phyloP scores from a whole-genome alignment of 2,113 vertebrate species.

The Melanerpes aurifrons region DNA sequence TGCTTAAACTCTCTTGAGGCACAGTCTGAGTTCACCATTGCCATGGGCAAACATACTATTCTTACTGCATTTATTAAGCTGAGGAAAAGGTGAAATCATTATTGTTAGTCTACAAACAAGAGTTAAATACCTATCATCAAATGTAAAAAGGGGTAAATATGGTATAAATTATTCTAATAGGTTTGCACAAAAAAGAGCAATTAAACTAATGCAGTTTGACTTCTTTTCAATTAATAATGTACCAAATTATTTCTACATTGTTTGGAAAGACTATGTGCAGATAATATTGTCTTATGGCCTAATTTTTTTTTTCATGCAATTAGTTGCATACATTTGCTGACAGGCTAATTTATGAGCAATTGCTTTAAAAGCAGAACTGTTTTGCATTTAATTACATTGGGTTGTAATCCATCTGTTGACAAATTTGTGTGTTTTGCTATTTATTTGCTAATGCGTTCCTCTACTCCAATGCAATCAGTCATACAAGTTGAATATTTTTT shows the following conservation, averaged over 20 bases:
- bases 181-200: conserved; percentile 67
- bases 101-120: conserved; percentile 61
- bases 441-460: conserved; percentile 72
- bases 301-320: conserved; percentile 66
- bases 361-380: conserved; percentile 74
- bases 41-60: not conserved
- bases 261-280: conserved; percentile 67
- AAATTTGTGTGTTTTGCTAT: conserved; percentile 71
- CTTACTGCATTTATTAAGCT: not conserved
- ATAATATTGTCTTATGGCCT: conserved; percentile 61
- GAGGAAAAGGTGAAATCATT: conserved; percentile 46
- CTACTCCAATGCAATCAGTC: conserved; percentile 61
- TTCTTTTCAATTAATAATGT: conserved; percentile 72
- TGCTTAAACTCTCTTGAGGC: not conserved
- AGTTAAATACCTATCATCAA: conserved; percentile 70
- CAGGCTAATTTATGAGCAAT: conserved; percentile 76
- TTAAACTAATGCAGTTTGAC: conserved; percentile 71
- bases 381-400: conserved; percentile 73
- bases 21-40: not conserved
- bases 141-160: conserved; percentile 65
- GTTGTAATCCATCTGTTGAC: conserved; percentile 77
- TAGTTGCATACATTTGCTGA: conserved; percentile 74
- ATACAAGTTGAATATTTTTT: conserved; percentile 68
- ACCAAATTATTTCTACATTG: conserved; percentile 63
- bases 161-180: conserved; percentile 70